Evolutionary conservation across 2,888 invertebrate genomes (phyloP).

Genomic region (Drosophila limbata): DNA sequence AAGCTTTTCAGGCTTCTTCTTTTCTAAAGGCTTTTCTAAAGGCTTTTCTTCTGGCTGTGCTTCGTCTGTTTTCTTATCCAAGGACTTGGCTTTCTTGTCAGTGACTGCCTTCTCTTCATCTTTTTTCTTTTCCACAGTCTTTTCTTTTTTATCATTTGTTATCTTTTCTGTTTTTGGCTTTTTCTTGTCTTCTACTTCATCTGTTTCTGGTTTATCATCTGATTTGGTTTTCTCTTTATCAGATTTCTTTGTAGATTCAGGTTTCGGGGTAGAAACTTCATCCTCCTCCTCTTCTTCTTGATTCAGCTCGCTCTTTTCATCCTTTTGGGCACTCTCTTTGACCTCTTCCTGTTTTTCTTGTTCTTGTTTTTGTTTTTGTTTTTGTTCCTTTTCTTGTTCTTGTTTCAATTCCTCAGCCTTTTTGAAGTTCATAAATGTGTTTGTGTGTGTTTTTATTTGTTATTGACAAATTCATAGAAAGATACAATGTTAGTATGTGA

Average conservation of each 20-base stretch:
- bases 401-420: slow-evolving; percentile 57
- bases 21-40: background rate
- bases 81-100: background rate
- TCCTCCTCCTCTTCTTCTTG: background rate
- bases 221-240: slow-evolving; percentile 21
- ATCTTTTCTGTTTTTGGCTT: slow-evolving; percentile 41
- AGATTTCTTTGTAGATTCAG: slow-evolving; percentile 45
- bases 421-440: slow-evolving; percentile 20
- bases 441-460: slow-evolving; percentile 30
- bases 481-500: slow-evolving; percentile 32
- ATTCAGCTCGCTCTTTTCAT: background rate
- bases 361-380: background rate
- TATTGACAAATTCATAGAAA: slow-evolving; percentile 34
- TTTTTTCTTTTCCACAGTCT: background rate
- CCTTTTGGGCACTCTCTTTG: background rate
- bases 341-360: slow-evolving; percentile 8
- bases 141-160: background rate
- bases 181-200: background rate
- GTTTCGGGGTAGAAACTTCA: background rate
- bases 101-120: background rate
- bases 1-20: background rate
- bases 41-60: background rate
- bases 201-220: background rate
- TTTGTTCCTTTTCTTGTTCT: background rate
- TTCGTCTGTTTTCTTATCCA: background rate